Conservation (phyloP, 1,140 invertebrate genomes). For the Papilio aristodemus region DNA sequence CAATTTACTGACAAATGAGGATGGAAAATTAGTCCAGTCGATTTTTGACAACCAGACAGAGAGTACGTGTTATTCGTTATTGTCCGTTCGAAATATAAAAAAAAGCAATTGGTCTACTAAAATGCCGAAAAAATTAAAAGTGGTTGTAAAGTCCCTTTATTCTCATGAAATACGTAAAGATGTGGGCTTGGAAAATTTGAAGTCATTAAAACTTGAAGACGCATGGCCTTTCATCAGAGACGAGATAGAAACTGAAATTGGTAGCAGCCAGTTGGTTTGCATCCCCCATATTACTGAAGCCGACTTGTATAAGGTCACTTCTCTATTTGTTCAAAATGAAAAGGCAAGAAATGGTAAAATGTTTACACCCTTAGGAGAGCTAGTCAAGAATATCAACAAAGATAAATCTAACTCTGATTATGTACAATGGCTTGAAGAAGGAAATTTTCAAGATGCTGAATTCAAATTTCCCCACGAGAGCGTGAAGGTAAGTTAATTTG, state of each 20-base stretch:
- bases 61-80: slow-evolving; percentile 31
- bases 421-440: slow-evolving; percentile 66
- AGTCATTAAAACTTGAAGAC: slow-evolving; percentile 75
- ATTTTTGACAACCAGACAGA: slow-evolving; percentile 39
- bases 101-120: slow-evolving; percentile 36
- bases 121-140: slow-evolving; percentile 79
- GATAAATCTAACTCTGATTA: slow-evolving; percentile 67
- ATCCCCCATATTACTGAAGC: slow-evolving; percentile 79
- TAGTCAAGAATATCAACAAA: slow-evolving; percentile 70
- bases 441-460: slow-evolving; percentile 63
- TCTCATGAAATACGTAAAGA: slow-evolving; percentile 78
- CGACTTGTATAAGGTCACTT: slow-evolving; percentile 72
- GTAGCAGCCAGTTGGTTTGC: slow-evolving; percentile 73
- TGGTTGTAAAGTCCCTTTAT: slow-evolving; percentile 75
- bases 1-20: neutral
- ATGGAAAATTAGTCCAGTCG: slow-evolving; percentile 46
- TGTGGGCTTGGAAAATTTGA: slow-evolving; percentile 70
- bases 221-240: slow-evolving; percentile 80
- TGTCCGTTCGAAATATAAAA: slow-evolving; percentile 16
- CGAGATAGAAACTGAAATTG: slow-evolving; percentile 79
- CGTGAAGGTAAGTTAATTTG: slow-evolving; percentile 65
- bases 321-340: slow-evolving; percentile 73
- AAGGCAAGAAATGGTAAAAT: slow-evolving; percentile 73
- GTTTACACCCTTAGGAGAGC: slow-evolving; percentile 72
- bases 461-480: slow-evolving; percentile 80